Evolutionary conservation across 2,113 vertebrate genomes (phyloP).

Genomic region (Xyliphius kryptos): DNA sequence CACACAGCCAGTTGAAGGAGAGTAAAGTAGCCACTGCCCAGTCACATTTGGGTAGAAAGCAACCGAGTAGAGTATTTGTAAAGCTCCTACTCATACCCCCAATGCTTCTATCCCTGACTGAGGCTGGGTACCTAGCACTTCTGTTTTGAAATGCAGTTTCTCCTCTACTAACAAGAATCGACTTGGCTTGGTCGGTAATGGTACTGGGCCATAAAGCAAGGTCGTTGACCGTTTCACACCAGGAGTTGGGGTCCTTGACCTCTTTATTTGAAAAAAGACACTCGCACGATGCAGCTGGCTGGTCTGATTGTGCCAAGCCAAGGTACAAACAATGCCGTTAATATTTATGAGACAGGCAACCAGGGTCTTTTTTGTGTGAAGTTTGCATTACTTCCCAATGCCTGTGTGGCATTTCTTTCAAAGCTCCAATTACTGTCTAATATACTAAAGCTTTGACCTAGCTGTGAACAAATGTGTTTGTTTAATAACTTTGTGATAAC

Average conservation of each 20-base stretch:
- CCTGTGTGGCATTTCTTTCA: no score
- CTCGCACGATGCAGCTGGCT: no score
- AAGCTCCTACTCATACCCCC: conserved; percentile 15
- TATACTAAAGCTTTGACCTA: no score
- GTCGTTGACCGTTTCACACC: conserved; percentile 22
- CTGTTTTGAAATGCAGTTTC: conserved; percentile 26
- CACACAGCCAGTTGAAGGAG: conserved; percentile 27
- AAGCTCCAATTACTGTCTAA: no score
- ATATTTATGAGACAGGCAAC: no score
- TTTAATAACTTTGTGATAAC: no score
- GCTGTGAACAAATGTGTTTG: no score
- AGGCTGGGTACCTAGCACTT: conserved; percentile 30
- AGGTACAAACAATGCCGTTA: no score
- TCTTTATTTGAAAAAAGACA: no score
- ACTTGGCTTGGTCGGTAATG: conserved; percentile 16
- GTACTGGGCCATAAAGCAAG: conserved; percentile 20
- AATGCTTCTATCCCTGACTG: conserved; percentile 16
- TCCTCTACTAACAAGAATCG: conserved; percentile 26
- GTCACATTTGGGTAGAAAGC: conserved; percentile 28
- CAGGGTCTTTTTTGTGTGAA: no score
- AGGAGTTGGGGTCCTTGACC: conserved; percentile 10
- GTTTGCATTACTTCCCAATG: no score
- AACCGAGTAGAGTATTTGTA: conserved; percentile 19
- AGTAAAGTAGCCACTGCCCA: conserved; percentile 26
- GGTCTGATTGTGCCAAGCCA: no score